phyloP scores from a whole-genome alignment of 2,797 vertebrate species.

The Mormyrus proboscirostris region DNA sequence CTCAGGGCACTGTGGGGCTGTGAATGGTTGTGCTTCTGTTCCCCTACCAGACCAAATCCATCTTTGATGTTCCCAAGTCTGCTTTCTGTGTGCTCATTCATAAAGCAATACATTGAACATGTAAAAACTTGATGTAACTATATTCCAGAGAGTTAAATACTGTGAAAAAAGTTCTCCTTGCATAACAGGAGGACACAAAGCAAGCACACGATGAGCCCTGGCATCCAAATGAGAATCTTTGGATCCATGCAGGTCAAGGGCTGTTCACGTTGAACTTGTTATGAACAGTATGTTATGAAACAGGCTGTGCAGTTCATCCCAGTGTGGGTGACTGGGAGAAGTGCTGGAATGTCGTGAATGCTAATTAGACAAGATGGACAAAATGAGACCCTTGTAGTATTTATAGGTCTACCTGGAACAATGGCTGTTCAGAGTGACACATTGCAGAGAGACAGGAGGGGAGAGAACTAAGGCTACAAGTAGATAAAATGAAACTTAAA shows the following conservation, averaged over 20 bases:
- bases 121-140: not conserved
- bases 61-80: conserved; percentile 61
- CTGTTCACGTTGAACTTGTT: conserved; percentile 30
- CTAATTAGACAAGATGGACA: conserved; percentile 23
- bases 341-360: conserved; percentile 11
- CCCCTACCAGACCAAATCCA: conserved; percentile 50
- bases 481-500: conserved; percentile 3
- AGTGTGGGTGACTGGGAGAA: conserved; percentile 23
- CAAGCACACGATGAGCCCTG: not conserved
- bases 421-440: conserved; percentile 26
- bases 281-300: conserved; percentile 28
- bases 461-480: conserved; percentile 10
- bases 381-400: conserved; percentile 31
- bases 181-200: not conserved
- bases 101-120: not conserved
- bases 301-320: conserved; percentile 11
- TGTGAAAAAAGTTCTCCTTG: not conserved
- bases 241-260: conserved; percentile 29
- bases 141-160: not conserved
- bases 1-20: conserved; percentile 50
- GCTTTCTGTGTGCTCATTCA: conserved; percentile 17
- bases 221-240: not conserved
- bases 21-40: conserved; percentile 46
- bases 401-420: conserved; percentile 21
- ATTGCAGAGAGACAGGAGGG: conserved; percentile 2